Evolutionary conservation across 2,797 vertebrate species (phyloP), one percentile per base, ranked within the genome.

Genomic region (Phrynocephalus forsythii): DNA sequence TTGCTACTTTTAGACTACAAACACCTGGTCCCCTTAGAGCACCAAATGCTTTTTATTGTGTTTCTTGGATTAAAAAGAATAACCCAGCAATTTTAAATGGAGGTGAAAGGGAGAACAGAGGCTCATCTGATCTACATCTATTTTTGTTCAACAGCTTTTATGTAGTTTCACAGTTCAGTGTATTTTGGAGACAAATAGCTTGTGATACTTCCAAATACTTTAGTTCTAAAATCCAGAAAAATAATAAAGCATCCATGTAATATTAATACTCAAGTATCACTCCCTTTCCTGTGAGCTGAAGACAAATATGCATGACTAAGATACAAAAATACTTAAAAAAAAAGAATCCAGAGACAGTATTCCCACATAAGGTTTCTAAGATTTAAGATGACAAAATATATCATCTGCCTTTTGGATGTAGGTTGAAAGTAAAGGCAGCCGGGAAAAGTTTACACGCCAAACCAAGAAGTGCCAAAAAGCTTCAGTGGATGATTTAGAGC

Each of bases 311-410:
- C 5, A 79, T 87, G 20, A 56, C 84, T 92, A 91, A 87, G 79
- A 87, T 22, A 66, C 16, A 89, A 92, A 93, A 89, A 91, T 28
- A 83, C 1, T 78, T 73, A 72, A 44, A 44, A 44, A 16, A 63
- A 79, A 72, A 38, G 3, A 38, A 88, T 86, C 82, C 85, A 3
- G 86, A 80, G 77, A 87, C 26, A 67, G 16, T 3, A 44, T 38
- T 86, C 85, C 91, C 71, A 90, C 81, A 44, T 30, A 20, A 3
- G 86, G 8, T 5, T 44, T 83, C 81, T 6, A 83, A 68, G 8
- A 76, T 94, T 81, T 75, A 88, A 86, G 79, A 79, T 52, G 72
- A 3, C 20, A 88, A 89, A 93, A 85, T 72, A 60, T 6, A 80
- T 88, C 10, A 90, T 22, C 52, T 6, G 7, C 90, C 82, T 33